A percentile compares a stretch with the other conserved stretches of the same genome.
Evolutionary conservation across 1,140 invertebrate species (phyloP).

Genomic region (Drosophila mauritiana): DNA sequence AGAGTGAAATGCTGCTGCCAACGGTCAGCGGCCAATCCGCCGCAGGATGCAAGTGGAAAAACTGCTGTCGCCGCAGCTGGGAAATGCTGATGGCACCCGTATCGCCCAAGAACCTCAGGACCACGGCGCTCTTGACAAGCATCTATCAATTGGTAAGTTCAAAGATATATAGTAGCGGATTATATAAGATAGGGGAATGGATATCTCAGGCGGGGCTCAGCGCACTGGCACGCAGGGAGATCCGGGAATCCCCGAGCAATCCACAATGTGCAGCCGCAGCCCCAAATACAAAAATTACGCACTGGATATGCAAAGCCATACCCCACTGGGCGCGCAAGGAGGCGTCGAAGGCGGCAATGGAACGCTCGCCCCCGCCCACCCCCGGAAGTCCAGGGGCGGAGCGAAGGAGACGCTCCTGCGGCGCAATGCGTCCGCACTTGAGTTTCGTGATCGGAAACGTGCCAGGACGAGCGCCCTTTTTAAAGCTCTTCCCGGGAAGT

Average conservation of each 20-base stretch:
- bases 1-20: slow-evolving; percentile 60
- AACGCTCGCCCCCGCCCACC: slow-evolving; percentile 48
- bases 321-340: slow-evolving; percentile 71
- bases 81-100: slow-evolving; percentile 71
- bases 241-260: slow-evolving; percentile 37
- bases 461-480: slow-evolving; percentile 82
- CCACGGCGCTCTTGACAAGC: slow-evolving; percentile 75
- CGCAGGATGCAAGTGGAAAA: slow-evolving; percentile 49
- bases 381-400: neutral
- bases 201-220: slow-evolving; percentile 54
- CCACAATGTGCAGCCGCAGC: slow-evolving; percentile 59
- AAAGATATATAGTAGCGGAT: neutral
- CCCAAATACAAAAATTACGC: slow-evolving; percentile 80
- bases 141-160: slow-evolving; percentile 80
- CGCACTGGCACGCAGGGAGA: slow-evolving; percentile 64
- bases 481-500: rapidly evolving
- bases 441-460: slow-evolving; percentile 16
- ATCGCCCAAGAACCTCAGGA: slow-evolving; percentile 73
- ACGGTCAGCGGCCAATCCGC: slow-evolving; percentile 27
- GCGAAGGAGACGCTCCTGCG: slow-evolving; percentile 47
- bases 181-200: slow-evolving; percentile 16
- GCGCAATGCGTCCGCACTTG: slow-evolving; percentile 73
- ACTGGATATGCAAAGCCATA: slow-evolving; percentile 85
- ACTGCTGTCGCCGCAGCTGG: slow-evolving; percentile 58
- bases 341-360: slow-evolving; percentile 64